Base-by-base conservation (phyloP, 2,797 vertebrate species). In the Myiotriccus ornatus region DNA sequence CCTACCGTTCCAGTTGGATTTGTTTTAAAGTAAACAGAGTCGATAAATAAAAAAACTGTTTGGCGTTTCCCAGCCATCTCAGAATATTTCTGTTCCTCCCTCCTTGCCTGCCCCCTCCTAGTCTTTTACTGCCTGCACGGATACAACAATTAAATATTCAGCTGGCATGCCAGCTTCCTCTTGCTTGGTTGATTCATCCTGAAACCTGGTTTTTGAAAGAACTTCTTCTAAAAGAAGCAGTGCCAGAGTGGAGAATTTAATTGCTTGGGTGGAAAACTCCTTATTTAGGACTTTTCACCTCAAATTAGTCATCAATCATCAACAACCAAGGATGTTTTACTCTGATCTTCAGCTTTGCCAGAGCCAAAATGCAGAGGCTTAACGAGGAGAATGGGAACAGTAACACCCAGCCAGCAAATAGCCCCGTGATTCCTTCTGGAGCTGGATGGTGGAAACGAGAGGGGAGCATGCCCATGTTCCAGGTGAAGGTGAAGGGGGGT, bases 1-100 rank as follows among this genome's bases (percentile, higher is more conserved):
- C 89, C 91, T 91, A 86, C 41, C 0, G 22, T 88, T 93, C 92
- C 92, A 96, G 91, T 90, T 96, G 95, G 95, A 96, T 68, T 70
- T 10, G 37, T 93, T 96, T 96, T 96, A 92, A 96, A 95, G 80
- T 88, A 88, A 97, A 95, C 87, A 96, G 63, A 56, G 50, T 13
- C 2, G 18, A 79, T 87, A 96, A 96, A 96, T 74, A 95, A 91
- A 90, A 35, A 87, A 63, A 50, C 44, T 52, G 59, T 76, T 41
- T 41, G 41, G 87, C 30, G 7, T 87, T 92, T 86, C 67, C 52
- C 79, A 86, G 63, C 41, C 85, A 73, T 76, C 75, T 63, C 20
- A 25, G 73, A 20, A 52, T 35, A 14, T 85, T 95, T 95, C 91
- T 81, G 27, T 90, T 91, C 79, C 76, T 85, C 84, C 56, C 85